Percentiles rank a stretch among this genome's conserved stretches.
phyloP scores from a whole-genome alignment of 2,888 invertebrate genomes.

The Apodemia zela region DNA sequence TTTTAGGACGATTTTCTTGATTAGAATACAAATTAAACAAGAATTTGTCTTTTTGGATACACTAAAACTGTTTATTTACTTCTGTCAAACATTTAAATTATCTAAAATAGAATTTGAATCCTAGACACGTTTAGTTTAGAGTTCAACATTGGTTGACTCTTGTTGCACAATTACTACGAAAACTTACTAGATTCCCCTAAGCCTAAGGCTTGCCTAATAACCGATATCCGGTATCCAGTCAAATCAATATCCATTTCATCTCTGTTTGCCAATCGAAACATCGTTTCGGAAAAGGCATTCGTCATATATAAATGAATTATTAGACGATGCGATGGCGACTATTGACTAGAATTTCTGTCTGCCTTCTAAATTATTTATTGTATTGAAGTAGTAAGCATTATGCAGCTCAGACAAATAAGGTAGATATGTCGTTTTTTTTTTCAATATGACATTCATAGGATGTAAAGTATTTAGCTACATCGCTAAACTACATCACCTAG shows the following conservation, averaged over 20 bases:
- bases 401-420: no score
- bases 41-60: not conserved
- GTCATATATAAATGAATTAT: not conserved
- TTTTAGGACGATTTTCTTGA: no score
- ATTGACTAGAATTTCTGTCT: not conserved
- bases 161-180: not conserved
- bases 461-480: no score
- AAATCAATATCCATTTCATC: conserved; percentile 13
- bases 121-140: not conserved
- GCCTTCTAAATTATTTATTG: not conserved
- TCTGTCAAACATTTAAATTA: not conserved
- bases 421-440: no score
- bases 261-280: not conserved
- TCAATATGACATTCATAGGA: no score
- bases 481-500: no score
- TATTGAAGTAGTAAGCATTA: no score
- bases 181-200: not conserved
- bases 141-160: not conserved
- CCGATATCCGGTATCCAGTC: conserved; percentile 12
- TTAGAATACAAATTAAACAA: not conserved
- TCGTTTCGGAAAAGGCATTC: not conserved
- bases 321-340: not conserved
- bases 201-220: not conserved
- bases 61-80: not conserved
- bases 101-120: not conserved